A percentile compares a stretch with the other conserved stretches of the same genome.
Evolutionary conservation across 2,797 vertebrate genomes (phyloP).

Genomic region (Thalassophryne amazonica): DNA sequence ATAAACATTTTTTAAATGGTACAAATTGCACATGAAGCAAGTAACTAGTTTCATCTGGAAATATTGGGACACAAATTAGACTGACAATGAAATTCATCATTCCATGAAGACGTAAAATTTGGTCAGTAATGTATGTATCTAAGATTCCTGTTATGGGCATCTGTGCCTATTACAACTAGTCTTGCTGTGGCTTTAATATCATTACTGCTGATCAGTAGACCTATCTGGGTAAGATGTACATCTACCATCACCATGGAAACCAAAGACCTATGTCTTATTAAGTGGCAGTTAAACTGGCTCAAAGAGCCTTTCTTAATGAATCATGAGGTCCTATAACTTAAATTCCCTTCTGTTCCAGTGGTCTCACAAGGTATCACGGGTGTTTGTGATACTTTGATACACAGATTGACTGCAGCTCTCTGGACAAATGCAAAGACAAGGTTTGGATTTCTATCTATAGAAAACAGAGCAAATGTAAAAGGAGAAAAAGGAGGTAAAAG

Average conservation of each 20-base stretch:
- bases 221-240: constrained; percentile 35
- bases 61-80: not conserved
- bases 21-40: not conserved
- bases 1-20: too few relatives aligned
- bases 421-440: not conserved
- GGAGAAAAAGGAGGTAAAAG: not conserved
- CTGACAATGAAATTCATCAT: not conserved
- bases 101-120: constrained; percentile 1
- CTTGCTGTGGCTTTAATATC: constrained; percentile 29
- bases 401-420: not conserved
- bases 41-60: constrained; percentile 3
- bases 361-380: not conserved
- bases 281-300: constrained; percentile 68
- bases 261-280: constrained; percentile 42
- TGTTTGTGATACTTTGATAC: constrained; percentile 1
- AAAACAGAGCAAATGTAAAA: not conserved
- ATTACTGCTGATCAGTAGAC: constrained; percentile 52
- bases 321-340: constrained; percentile 19
- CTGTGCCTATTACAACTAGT: constrained; percentile 34
- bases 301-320: constrained; percentile 43
- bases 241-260: constrained; percentile 55
- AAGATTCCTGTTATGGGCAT: not conserved
- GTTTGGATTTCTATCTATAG: not conserved
- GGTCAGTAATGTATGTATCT: not conserved
- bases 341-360: not conserved